phyloP scores from a whole-genome alignment of 2,113 vertebrate genomes.

The Megaleporinus macrocephalus region DNA sequence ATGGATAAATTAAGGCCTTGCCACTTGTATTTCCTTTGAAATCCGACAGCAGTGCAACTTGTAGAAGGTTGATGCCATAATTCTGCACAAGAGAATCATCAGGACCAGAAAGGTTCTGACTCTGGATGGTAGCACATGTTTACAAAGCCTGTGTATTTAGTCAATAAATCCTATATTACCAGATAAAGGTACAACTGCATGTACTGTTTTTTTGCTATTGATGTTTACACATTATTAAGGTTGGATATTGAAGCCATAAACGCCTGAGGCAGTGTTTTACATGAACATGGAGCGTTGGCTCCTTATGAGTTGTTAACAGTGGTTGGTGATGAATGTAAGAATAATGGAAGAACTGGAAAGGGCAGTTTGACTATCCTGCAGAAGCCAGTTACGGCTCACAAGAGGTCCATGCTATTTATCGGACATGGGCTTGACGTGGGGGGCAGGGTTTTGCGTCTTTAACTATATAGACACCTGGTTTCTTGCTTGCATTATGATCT shows the following conservation, averaged over 20 bases:
- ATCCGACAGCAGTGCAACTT: background rate
- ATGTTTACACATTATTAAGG: too few species aligned
- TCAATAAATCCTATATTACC: slow-evolving; percentile 6
- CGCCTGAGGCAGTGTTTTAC: too few species aligned
- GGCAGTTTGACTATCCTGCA: background rate
- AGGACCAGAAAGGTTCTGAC: background rate
- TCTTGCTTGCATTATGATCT: too few species aligned
- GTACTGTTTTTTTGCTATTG: too few species aligned
- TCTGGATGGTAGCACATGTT: background rate
- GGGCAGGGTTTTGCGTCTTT: too few species aligned
- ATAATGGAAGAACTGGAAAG: too few species aligned
- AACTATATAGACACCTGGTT: too few species aligned
- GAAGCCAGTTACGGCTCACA: background rate
- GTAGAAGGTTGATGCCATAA: background rate
- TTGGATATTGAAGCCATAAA: background rate
- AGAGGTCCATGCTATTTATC: background rate
- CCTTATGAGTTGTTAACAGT: too few species aligned
- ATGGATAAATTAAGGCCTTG: background rate
- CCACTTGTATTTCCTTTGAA: background rate
- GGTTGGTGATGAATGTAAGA: too few species aligned
- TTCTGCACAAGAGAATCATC: background rate
- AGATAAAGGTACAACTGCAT: background rate
- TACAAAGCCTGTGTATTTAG: background rate
- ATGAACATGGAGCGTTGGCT: too few species aligned
- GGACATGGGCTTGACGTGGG: background rate